Evolutionary conservation across 2,113 vertebrate genomes (phyloP), one percentile per base, ranked within the genome.

Genomic region (Sturnira hondurensis): DNA sequence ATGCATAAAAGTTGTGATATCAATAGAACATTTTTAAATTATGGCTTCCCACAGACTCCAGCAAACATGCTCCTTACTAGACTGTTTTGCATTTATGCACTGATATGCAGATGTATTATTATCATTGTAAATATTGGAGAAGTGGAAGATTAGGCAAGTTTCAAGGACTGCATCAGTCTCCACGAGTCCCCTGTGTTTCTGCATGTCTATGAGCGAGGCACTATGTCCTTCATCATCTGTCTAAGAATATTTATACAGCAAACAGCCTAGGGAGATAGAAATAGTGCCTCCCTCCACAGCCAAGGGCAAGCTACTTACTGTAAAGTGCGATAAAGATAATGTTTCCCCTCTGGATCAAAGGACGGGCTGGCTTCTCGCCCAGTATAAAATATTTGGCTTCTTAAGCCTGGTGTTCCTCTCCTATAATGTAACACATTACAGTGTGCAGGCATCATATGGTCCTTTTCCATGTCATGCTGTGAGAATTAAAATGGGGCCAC

Each of bases 61-160:
- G 56, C 63, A 95, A 91, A 50, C 28, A 54, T 61, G 19, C 2
- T 47, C 6, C 8, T 78, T 71, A 33, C 50, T 78, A 13, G 12
- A 84, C 6, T 58, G 14, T 3, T 82, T 86, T 43, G 52, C 50
- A 84, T 63, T 54, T 74, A 36, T 86, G 4, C 12, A 38, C 1
- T 22, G 6, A 43, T 20, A 31, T 20, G 82, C 0, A 95, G 82
- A 31, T 65, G 15, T n/a, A 71, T 86, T 58, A 61, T 78, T 85
- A 52, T 52, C 65, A 82, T 52, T 77, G 4, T 31, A 14, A 38
- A 88, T 83, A 77, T 54, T 65, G 7, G 71, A 73, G 41, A 52
- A 82, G 28, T 67, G 88, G 61, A 96, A 92, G 31, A 9, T 67
- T 81, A 74, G 20, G 73, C 24, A 83, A 38, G 41, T 14, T 36